These are phyloP conservation scores for Tetraodon nigroviridis DNA, from an alignment of 2,113 vertebrate genomes.

Conservation along the genomic window DNA sequence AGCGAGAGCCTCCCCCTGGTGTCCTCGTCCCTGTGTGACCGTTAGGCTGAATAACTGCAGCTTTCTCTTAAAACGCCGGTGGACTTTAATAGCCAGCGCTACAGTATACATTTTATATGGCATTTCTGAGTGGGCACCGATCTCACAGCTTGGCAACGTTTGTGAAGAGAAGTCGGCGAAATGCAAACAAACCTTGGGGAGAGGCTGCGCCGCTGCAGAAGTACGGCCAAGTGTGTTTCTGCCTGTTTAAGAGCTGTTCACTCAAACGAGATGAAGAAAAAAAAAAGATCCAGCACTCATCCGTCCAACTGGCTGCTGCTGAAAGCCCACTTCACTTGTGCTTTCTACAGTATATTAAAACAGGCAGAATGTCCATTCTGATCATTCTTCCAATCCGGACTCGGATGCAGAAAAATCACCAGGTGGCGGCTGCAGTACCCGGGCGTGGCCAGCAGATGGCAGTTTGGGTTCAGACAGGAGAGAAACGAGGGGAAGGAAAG, in stretches of 20 bases:
- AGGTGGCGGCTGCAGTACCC: slow-evolving; percentile 51
- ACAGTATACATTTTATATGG: slow-evolving; percentile 72
- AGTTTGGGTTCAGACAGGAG: slow-evolving; percentile 72
- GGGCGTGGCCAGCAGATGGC: slow-evolving; percentile 71
- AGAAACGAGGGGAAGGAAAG: slow-evolving; percentile 11
- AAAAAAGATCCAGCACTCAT: slow-evolving; percentile 33
- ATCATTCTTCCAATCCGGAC: slow-evolving; percentile 43
- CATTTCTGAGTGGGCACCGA: slow-evolving; percentile 69
- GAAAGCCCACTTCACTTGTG: slow-evolving; percentile 52
- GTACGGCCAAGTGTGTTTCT: slow-evolving; percentile 62
- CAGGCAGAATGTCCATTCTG: slow-evolving; percentile 48
- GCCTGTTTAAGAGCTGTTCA: slow-evolving; percentile 57
- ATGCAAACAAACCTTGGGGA: slow-evolving; percentile 74
- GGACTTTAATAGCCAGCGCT: slow-evolving; percentile 57
- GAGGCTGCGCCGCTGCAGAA: slow-evolving; percentile 50
- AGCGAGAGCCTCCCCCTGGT: slow-evolving; percentile 44
- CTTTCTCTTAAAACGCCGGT: slow-evolving; percentile 52
- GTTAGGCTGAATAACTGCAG: slow-evolving; percentile 35
- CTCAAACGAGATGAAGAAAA: slow-evolving; percentile 22
- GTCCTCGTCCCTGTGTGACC: slow-evolving; percentile 41
- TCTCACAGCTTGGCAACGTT: slow-evolving; percentile 71
- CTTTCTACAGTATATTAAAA: slow-evolving; percentile 36
- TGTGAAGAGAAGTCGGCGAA: slow-evolving; percentile 66
- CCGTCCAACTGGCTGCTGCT: slow-evolving; percentile 65
- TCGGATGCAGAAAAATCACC: slow-evolving; percentile 38